Percentiles rank a stretch among this genome's conserved stretches.
Conservation (phyloP, 2,888 invertebrate species). For the Cloeon dipterum region DNA sequence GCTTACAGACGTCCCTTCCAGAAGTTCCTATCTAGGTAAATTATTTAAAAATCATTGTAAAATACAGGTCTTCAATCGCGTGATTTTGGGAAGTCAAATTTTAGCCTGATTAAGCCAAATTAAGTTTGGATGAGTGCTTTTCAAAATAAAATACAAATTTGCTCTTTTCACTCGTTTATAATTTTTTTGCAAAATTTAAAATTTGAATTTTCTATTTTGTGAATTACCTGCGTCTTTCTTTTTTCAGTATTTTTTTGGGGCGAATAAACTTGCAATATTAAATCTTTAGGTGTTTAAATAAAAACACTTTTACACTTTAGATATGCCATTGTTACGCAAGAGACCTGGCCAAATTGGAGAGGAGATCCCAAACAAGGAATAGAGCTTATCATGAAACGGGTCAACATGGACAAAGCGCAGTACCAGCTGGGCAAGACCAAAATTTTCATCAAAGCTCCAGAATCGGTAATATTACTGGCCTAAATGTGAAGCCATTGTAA, state of each 20-base stretch:
- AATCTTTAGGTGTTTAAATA: too few species aligned
- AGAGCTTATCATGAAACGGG: constrained; percentile 27
- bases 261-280: too few species aligned
- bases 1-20: constrained; percentile 35
- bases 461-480: constrained; percentile 21
- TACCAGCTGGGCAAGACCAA: constrained; percentile 40
- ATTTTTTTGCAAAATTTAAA: too few species aligned
- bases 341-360: constrained; percentile 34
- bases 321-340: constrained; percentile 36
- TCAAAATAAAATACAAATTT: too few species aligned
- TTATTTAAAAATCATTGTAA: background rate
- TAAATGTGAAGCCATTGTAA: too few species aligned
- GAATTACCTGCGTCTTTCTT: too few species aligned
- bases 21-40: constrained; percentile 30
- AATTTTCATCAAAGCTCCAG: constrained; percentile 41
- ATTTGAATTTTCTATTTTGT: too few species aligned
- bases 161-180: too few species aligned
- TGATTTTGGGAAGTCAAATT: background rate
- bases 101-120: too few species aligned
- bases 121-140: too few species aligned
- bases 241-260: too few species aligned
- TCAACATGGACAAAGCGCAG: constrained; percentile 32
- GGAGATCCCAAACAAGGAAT: constrained; percentile 29
- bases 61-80: constrained; percentile 30
- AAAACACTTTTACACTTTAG: constrained; percentile 13